phyloP scores from a whole-genome alignment of 1,140 invertebrate genomes.

The Papilio machaon region DNA sequence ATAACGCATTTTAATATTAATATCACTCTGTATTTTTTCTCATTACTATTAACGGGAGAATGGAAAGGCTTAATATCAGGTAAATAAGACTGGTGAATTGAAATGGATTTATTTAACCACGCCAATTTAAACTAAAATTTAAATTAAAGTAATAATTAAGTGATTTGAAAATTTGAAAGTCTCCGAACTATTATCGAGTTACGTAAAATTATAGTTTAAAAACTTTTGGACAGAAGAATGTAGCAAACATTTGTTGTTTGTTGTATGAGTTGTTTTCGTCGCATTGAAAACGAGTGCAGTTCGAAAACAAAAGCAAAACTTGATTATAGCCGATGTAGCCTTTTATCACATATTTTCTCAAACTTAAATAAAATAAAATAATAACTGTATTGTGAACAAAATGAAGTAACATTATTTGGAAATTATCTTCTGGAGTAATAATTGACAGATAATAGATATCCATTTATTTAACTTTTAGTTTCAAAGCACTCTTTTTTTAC shows the following conservation, averaged over 20 bases:
- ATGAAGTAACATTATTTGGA: not conserved
- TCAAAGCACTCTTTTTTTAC: no score
- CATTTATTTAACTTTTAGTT: no score
- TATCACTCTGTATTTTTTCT: not conserved
- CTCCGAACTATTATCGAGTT: not conserved
- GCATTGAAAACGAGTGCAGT: not conserved
- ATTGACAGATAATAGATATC: no score
- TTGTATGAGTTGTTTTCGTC: not conserved
- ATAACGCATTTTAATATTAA: no score
- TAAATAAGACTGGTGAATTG: no score
- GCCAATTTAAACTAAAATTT: no score
- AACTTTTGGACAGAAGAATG: not conserved
- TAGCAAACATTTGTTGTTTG: conserved; percentile 3
- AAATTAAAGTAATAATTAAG: not conserved
- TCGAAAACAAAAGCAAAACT: not conserved
- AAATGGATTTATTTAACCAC: no score
- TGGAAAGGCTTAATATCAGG: no score
- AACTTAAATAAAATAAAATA: not conserved
- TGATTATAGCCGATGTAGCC: not conserved
- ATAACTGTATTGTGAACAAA: not conserved
- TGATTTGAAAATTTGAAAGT: not conserved
- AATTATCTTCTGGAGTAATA: not conserved
- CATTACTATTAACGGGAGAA: not conserved
- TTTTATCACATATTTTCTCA: not conserved
- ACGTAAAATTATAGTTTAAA: not conserved